Percentiles rank a stretch among this genome's conserved stretches.
phyloP scores from a whole-genome alignment of 2,113 vertebrate species.

The Crotophaga sulcirostris region DNA sequence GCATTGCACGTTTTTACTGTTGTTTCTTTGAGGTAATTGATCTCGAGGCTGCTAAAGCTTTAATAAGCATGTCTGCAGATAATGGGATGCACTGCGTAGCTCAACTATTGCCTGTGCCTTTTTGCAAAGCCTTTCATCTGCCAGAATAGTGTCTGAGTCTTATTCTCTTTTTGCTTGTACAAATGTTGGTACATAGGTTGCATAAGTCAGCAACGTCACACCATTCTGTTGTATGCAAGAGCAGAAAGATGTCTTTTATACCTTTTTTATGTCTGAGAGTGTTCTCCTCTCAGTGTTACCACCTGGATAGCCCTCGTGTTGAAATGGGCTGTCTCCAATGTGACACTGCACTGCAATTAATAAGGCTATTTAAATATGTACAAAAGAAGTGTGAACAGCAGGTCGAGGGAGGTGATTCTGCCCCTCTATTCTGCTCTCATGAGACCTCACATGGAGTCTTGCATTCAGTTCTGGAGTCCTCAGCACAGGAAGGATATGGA shows the following conservation, averaged over 20 bases:
- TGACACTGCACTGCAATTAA: background rate
- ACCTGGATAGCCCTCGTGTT: background rate
- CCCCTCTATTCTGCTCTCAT: no score
- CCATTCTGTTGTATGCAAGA: background rate
- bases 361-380: background rate
- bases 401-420: no score
- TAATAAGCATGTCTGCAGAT: background rate
- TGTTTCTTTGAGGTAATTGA: background rate
- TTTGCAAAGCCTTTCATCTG: conserved; percentile 24
- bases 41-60: background rate
- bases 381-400: no score
- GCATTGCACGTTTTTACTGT: accelerated
- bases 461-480: no score
- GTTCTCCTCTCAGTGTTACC: background rate
- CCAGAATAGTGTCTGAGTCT: background rate
- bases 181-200: background rate
- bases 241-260: background rate
- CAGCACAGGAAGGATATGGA: no score
- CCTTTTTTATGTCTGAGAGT: background rate
- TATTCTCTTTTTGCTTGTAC: background rate
- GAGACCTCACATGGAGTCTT: no score
- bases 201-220: background rate
- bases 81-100: background rate
- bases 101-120: background rate
- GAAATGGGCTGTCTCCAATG: background rate